Conservation (phyloP, 2,888 invertebrate genomes). For the Troides aeacus region DNA sequence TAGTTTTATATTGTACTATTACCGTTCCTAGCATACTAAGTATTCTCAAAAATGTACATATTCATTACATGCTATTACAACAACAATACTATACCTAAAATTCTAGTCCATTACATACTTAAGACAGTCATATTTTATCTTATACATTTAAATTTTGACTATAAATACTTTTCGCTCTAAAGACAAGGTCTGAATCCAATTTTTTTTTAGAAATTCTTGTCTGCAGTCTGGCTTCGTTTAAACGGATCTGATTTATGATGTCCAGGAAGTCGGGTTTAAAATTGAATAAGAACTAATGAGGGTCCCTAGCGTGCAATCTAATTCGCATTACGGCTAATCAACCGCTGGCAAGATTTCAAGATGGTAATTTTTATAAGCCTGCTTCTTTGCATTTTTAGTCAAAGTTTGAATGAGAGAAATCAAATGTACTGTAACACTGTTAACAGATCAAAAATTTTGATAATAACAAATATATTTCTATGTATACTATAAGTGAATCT, state of each 20-base stretch:
- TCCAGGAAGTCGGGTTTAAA: constrained; percentile 37
- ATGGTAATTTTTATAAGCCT: neutral
- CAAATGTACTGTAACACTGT: neutral
- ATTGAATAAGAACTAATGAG: constrained; percentile 50
- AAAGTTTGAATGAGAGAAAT: neutral
- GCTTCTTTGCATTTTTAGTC: neutral
- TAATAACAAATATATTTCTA: neutral
- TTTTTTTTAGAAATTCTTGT: neutral
- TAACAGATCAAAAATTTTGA: neutral
- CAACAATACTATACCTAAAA: neutral
- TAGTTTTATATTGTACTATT: constrained; percentile 12
- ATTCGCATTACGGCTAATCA: constrained; percentile 30
- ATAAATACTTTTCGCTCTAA: too few relatives aligned
- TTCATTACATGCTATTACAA: neutral
- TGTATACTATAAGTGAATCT: neutral
- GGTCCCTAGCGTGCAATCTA: constrained; percentile 31
- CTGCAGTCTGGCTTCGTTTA: constrained; percentile 11
- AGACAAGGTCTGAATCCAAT: too few relatives aligned
- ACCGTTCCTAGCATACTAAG: neutral
- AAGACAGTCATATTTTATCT: too few relatives aligned
- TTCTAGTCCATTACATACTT: too few relatives aligned
- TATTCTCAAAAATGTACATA: neutral
- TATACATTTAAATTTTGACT: too few relatives aligned
- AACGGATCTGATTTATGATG: constrained; percentile 31
- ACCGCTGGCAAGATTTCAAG: constrained; percentile 16